These are phyloP conservation scores for Bryconaethiops microstoma DNA, from an alignment of 2,797 vertebrate genomes.

Conservation along the genomic window DNA sequence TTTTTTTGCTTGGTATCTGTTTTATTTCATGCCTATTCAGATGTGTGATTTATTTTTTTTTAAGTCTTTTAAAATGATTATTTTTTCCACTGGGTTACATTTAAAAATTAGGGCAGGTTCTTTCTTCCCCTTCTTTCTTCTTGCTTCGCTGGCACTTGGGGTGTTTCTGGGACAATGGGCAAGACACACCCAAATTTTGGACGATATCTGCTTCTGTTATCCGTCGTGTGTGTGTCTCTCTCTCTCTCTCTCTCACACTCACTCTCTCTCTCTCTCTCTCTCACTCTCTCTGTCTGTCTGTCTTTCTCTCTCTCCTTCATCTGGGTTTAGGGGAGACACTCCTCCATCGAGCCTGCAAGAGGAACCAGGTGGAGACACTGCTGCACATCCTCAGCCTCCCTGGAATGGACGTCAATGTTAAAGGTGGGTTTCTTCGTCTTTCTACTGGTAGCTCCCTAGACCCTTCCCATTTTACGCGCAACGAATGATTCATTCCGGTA, in stretches of 20 bases:
- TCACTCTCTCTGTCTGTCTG: neutral
- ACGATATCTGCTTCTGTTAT: conserved; percentile 36
- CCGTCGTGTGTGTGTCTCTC: conserved; percentile 42
- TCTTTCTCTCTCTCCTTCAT: conserved; percentile 63
- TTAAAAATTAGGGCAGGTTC: conserved; percentile 51
- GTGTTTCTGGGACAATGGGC: conserved; percentile 66
- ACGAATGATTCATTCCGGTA: conserved; percentile 58
- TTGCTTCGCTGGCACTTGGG: conserved; percentile 63
- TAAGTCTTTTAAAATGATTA: conserved; percentile 48
- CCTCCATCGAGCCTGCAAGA: conserved; percentile 92
- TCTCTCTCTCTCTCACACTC: conserved; percentile 66
- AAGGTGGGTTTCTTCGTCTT: conserved; percentile 83
- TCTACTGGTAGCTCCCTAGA: conserved; percentile 19
- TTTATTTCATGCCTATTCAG: conserved; percentile 45
- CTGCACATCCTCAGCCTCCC: conserved; percentile 85
- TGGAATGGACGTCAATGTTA: conserved; percentile 88
- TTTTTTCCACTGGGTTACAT: conserved; percentile 52
- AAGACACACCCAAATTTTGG: conserved; percentile 70
- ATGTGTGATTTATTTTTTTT: conserved; percentile 49
- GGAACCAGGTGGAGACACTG: conserved; percentile 91
- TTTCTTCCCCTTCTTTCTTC: conserved; percentile 34
- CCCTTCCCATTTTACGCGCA: conserved; percentile 20
- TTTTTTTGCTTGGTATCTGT: conserved; percentile 30
- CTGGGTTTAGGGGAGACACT: conserved; percentile 91
- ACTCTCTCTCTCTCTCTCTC: conserved; percentile 57